phyloP scores from a whole-genome alignment of 2,888 invertebrate genomes.

The Caenorhabditis sinica region DNA sequence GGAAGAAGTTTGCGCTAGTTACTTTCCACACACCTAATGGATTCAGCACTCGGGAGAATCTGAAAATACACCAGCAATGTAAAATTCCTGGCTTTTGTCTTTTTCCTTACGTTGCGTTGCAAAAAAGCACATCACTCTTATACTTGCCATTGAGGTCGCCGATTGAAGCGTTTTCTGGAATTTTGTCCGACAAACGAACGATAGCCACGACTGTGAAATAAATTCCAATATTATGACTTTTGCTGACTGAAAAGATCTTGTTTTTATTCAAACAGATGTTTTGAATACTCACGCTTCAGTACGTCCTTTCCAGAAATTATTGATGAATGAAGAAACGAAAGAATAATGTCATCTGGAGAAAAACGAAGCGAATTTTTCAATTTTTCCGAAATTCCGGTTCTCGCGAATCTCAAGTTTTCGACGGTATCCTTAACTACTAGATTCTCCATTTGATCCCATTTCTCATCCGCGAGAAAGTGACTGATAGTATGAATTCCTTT shows the following conservation, averaged over 20 bases:
- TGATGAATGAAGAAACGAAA: conserved; percentile 71
- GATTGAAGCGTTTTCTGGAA: conserved; percentile 62
- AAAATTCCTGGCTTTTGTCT: not conserved
- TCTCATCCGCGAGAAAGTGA: conserved; percentile 42
- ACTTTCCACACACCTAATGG: conserved; percentile 75
- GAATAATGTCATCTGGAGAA: conserved; percentile 65
- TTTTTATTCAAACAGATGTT: not conserved
- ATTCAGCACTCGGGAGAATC: conserved; percentile 73
- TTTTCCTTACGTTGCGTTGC: conserved; percentile 67
- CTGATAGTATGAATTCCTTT: conserved; percentile 58
- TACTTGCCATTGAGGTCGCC: conserved; percentile 62
- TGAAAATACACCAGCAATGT: conserved; percentile 41
- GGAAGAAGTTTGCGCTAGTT: conserved; percentile 67
- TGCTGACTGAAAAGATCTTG: conserved; percentile 55
- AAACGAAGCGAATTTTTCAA: conserved; percentile 54
- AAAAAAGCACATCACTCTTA: conserved; percentile 59
- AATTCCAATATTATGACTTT: conserved; percentile 66
- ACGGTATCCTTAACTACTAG: conserved; percentile 55
- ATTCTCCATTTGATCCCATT: conserved; percentile 64
- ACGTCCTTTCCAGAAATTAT: conserved; percentile 70
- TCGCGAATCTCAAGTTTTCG: conserved; percentile 43
- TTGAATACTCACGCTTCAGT: conserved; percentile 66
- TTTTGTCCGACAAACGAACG: conserved; percentile 59
- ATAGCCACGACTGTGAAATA: conserved; percentile 73
- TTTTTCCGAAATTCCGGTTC: conserved; percentile 25